These are phyloP conservation scores for Salmo trutta DNA, from an alignment of 2,797 vertebrate species.

Conservation along the genomic window DNA sequence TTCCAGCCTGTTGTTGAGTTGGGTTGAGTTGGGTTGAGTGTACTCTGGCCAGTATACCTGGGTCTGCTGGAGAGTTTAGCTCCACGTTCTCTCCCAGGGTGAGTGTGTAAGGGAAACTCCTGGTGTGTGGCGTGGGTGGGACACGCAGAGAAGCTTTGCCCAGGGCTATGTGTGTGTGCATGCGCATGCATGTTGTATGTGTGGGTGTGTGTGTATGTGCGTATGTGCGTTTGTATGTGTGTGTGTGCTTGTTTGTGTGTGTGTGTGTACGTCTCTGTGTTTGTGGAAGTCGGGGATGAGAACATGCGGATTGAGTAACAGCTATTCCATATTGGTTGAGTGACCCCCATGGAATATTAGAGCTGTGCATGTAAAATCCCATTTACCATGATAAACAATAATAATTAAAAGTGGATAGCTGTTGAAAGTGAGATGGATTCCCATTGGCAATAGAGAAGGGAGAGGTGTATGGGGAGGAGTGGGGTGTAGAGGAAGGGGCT, in stretches of 20 bases:
- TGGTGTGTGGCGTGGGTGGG: conserved; percentile 35
- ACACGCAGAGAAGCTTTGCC: conserved; percentile 4
- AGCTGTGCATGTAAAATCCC: conserved; percentile 53
- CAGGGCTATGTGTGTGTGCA: conserved; percentile 12
- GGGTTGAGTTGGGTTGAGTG: neutral
- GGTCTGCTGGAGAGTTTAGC: conserved; percentile 23
- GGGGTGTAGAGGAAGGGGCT: conserved; percentile 2
- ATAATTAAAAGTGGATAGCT: conserved; percentile 59
- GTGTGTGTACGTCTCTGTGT: conserved; percentile 4
- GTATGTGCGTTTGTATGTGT: neutral
- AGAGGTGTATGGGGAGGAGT: conserved; percentile 24
- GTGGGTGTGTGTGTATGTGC: neutral
- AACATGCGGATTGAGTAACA: conserved; percentile 44
- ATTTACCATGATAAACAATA: conserved; percentile 56
- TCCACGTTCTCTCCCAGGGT: conserved; percentile 19
- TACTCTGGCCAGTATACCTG: neutral
- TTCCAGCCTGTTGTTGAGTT: neutral
- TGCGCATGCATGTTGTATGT: neutral
- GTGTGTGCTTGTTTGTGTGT: conserved; percentile 23
- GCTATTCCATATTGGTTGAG: conserved; percentile 27
- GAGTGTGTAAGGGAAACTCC: conserved; percentile 19
- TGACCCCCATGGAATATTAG: conserved; percentile 50
- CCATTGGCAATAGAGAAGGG: conserved; percentile 24
- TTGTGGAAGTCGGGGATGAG: conserved; percentile 37
- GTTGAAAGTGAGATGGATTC: conserved; percentile 46